Percentiles rank a stretch among this genome's conserved stretches.
phyloP scores from a whole-genome alignment of 2,888 invertebrate genomes.

The Dendrolimus houi region DNA sequence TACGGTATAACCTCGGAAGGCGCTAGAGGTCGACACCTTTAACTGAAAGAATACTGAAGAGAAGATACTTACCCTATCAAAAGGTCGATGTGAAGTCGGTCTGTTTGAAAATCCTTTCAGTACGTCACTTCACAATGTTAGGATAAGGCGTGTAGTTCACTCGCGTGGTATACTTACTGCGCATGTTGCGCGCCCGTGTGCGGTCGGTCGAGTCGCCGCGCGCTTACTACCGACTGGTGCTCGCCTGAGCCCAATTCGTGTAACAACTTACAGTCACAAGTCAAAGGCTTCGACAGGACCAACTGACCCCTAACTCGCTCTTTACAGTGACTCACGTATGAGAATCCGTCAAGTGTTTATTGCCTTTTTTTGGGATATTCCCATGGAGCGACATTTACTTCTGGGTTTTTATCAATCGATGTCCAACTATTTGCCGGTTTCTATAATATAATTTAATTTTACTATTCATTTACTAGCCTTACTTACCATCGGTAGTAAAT shows the following conservation, averaged over 20 bases:
- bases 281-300: background rate
- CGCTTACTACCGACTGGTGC: constrained; percentile 43
- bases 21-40: constrained; percentile 25
- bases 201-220: constrained; percentile 49
- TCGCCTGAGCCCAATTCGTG: constrained; percentile 14
- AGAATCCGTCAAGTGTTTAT: too few species aligned
- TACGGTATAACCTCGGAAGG: constrained; percentile 24
- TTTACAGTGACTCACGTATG: too few species aligned
- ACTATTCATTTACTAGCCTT: too few species aligned
- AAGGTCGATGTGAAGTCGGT: constrained; percentile 13
- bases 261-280: constrained; percentile 5
- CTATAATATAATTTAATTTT: too few species aligned
- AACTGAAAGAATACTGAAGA: constrained; percentile 4
- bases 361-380: too few species aligned
- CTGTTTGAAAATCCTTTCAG: constrained; percentile 40
- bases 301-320: background rate
- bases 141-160: constrained; percentile 39
- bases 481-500: too few species aligned
- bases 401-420: too few species aligned
- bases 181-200: constrained; percentile 52
- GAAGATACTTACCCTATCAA: background rate
- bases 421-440: too few species aligned
- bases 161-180: constrained; percentile 46
- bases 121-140: constrained; percentile 58
- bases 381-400: too few species aligned